Percentiles rank a stretch among this genome's conserved stretches.
Evolutionary conservation across 2,797 vertebrate genomes (phyloP).

Genomic region (Prionace glauca): DNA sequence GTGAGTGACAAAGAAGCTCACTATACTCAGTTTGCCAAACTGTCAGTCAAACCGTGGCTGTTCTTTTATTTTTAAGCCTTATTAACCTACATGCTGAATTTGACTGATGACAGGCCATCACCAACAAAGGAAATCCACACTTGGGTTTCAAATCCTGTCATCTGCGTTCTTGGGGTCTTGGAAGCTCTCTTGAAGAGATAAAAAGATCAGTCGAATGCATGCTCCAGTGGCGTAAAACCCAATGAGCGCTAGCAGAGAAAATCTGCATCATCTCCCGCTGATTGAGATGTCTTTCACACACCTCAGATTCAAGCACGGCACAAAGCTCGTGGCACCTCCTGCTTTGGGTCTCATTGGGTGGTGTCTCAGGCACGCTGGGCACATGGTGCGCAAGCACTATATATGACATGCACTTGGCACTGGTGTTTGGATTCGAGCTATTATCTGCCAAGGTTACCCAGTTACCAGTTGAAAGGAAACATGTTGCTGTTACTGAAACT

Average conservation of each 20-base stretch:
- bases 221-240: constrained; percentile 60
- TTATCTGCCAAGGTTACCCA: constrained; percentile 68
- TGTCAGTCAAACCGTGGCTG: constrained; percentile 72
- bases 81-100: constrained; percentile 73
- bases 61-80: constrained; percentile 73
- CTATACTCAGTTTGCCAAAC: constrained; percentile 64
- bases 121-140: constrained; percentile 67
- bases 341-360: constrained; percentile 57
- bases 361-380: constrained; percentile 64
- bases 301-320: constrained; percentile 48
- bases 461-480: constrained; percentile 64
- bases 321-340: constrained; percentile 48
- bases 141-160: constrained; percentile 71
- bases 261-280: constrained; percentile 63
- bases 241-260: constrained; percentile 50
- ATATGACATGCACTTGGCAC: constrained; percentile 71
- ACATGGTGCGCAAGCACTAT: constrained; percentile 58
- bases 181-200: constrained; percentile 63
- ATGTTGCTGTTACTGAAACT: constrained; percentile 52
- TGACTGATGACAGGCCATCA: constrained; percentile 65
- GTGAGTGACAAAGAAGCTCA: constrained; percentile 57
- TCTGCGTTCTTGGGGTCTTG: constrained; percentile 63
- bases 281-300: constrained; percentile 82
- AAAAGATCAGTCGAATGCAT: constrained; percentile 68
- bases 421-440: constrained; percentile 53